Base-by-base conservation (phyloP, 2,113 vertebrate genomes). In the Tylochromis polylepis region DNA sequence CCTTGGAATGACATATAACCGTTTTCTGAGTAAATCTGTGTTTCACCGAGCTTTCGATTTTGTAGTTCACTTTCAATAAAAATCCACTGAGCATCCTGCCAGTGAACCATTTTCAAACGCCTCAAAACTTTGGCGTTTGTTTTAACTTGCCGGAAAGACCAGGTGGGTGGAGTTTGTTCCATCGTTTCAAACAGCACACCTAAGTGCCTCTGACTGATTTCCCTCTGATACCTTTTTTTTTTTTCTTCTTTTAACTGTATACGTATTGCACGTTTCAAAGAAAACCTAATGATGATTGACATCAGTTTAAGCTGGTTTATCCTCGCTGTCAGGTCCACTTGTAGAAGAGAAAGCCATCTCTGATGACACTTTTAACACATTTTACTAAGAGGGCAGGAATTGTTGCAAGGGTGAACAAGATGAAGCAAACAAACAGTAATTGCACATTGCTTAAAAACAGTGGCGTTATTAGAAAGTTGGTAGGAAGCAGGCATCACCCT, bases 121-220 rank as follows among this genome's bases (percentile, higher is more conserved):
- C 41, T 14, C 49, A n/a, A 79, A 41, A 20, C 34, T 24, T 22
- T 36, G 36, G 36, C 8, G 41, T 92, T 84, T 86, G 86, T 86
- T 83, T 75, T 18, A 89, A 88, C 88, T 67, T 93, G 81, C 72
- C 62, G 81, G 51, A 9, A 57, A 78, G 8, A 29, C n/a, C 43
- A 34, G 31, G 4, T 22, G 80, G 56, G 80, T 46, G 43, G 43
- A 38, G 62, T 38, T 81, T 56, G 34, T 22, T 36, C 56, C 56
- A 85, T 67, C 22, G 58, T 81, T 75, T 75, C 15, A 85, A 62
- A 77, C 24, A 43, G 59, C 7, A 20, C 10, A 81, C n/a, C 10
- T 2, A 38, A 31, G 6, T 11, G 6, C 24, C 11, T 82, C 51
- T 15, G 79, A 31, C 14, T 72, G n/a, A 51, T 29, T 38, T 65